Evolutionary conservation across 2,113 vertebrate genomes (phyloP), one percentile per base, ranked within the genome.

Genomic region (Myiopsitta monachus): DNA sequence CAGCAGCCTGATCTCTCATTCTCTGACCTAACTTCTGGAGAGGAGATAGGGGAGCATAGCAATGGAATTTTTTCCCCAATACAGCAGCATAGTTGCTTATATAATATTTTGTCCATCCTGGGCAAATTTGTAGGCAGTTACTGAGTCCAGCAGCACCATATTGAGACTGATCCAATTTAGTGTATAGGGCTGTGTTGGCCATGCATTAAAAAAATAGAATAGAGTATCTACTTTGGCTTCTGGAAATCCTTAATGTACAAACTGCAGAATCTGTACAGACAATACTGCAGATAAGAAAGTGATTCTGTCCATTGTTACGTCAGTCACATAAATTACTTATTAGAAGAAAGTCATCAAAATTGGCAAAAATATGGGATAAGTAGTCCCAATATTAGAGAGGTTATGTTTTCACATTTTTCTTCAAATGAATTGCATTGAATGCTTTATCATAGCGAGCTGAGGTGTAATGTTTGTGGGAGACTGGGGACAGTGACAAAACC

Each of bases 321-420:
- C 41, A 13, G 51, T 78, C n/a, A 31, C 8, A 15, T 27, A 41
- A 52, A 17, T 9, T 55, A 4, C 8, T 43, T 72, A 31, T 10
- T 39, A 31, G 7, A 39, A 43, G 6, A 68, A 91, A 39, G 6
- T 17, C 18, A 52, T 17, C 14, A 43, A 59, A 51, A 63, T 17
- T 3, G 5, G 6, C 1, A 17, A 36, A 41, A 64, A 23, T 23
- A 21, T 21, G 22, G 4, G 14, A 6, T 7, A 19, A 7, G 5
- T 41, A 77, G 19, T 57, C 2, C 12, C 9, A 47, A 54, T 70
- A 23, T 7, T 8, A 6, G 18, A 69, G 19, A 2, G 10, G 38
- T 11, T 11, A 13, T 14, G 6, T 66, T 88, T 83, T 66, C 21
- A 39, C 11, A 8, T 77, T 77, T 57, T 77, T 44, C 31, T n/a